A percentile compares a stretch with the other conserved stretches of the same genome.
These are phyloP conservation scores for Anthopleura xanthogrammica DNA, from an alignment of 92 coral and sea anemone genomes.

Conservation along the genomic window DNA sequence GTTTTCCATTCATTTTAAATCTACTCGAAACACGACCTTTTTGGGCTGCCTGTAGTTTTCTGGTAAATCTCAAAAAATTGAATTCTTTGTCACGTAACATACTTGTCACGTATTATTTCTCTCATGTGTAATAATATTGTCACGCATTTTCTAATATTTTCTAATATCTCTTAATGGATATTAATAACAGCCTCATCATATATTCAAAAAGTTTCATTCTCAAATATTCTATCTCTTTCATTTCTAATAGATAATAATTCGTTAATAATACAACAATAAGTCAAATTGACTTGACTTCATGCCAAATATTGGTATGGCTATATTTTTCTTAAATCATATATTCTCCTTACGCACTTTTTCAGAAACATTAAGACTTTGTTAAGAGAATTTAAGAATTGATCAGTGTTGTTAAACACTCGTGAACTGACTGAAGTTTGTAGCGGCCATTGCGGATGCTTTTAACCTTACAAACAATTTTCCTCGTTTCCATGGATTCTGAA, in stretches of 20 bases:
- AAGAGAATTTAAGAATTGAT: neutral
- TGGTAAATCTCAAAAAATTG: neutral
- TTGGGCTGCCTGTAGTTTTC: neutral
- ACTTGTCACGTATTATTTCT: neutral
- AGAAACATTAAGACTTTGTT: neutral
- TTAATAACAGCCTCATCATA: neutral
- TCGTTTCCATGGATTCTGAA: slow-evolving; percentile 95
- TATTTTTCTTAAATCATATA: slow-evolving; percentile 2
- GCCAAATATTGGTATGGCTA: slow-evolving; percentile 5
- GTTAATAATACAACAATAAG: neutral
- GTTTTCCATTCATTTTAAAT: too few species aligned
- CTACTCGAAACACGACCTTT: neutral
- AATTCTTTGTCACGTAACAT: neutral
- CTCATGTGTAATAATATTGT: neutral
- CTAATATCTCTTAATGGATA: neutral
- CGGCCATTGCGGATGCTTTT: slow-evolving; percentile 91
- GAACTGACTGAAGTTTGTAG: slow-evolving; percentile 65
- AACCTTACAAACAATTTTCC: slow-evolving; percentile 85
- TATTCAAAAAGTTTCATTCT: neutral
- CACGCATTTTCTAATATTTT: neutral
- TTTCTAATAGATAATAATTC: slow-evolving; percentile 9
- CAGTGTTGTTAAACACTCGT: slow-evolving; percentile 55
- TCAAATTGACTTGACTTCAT: slow-evolving; percentile 34
- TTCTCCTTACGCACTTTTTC: neutral
- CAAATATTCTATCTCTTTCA: neutral